Conservation (phyloP, 2,113 vertebrate genomes). For the Callipepla squamata region DNA sequence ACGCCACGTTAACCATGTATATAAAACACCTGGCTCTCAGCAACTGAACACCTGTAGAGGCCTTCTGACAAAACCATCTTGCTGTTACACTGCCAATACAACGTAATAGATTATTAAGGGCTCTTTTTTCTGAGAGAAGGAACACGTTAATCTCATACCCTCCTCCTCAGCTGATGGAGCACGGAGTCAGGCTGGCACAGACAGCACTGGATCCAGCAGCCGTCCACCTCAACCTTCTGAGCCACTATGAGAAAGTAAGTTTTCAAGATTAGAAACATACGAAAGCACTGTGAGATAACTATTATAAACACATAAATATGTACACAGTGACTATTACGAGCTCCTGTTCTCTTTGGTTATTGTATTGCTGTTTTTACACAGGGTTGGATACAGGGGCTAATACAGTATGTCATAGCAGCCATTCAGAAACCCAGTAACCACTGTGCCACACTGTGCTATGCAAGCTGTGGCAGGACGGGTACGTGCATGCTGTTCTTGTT, state of each 20-base stretch:
- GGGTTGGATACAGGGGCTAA: background rate
- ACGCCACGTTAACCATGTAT: no score
- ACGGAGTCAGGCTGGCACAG: background rate
- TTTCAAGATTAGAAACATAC: fast-evolving
- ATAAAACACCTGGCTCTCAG: no score
- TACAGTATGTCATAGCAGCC: background rate
- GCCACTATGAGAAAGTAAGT: background rate
- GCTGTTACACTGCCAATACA: no score
- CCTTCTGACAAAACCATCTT: no score
- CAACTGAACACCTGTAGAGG: no score
- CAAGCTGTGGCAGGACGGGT: background rate
- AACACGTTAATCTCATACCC: no score
- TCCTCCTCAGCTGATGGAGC: no score
- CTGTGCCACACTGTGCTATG: no score
- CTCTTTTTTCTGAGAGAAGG: no score
- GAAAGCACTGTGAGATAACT: background rate
- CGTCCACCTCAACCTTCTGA: background rate
- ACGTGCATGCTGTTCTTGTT: background rate
- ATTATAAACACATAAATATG: background rate
- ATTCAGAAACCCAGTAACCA: background rate
- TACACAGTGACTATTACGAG: background rate
- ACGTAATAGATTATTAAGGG: no score
- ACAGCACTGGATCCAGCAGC: background rate
- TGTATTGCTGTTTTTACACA: background rate
- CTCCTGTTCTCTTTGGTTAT: background rate